Percentiles rank a stretch among this genome's conserved stretches.
These are phyloP conservation scores for Tiliacea citrago DNA, from an alignment of 2,888 invertebrate species.

Conservation along the genomic window DNA sequence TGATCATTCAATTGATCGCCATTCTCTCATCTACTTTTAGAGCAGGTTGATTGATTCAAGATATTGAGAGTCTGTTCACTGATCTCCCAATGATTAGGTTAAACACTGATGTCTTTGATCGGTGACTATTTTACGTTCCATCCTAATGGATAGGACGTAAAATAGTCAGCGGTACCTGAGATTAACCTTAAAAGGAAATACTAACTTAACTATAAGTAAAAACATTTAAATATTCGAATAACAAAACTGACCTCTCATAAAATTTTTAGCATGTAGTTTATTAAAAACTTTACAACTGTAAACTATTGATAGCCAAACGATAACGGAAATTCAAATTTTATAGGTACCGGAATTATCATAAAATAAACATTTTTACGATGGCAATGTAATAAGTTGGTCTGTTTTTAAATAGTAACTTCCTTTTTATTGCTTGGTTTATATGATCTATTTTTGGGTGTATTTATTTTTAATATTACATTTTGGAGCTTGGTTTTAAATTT, in stretches of 20 bases:
- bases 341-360: conserved; percentile 3
- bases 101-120: too few species aligned
- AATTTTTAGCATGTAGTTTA: conserved; percentile 15
- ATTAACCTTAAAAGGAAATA: not conserved
- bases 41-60: not conserved
- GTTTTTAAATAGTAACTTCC: conserved; percentile 1
- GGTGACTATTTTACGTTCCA: too few species aligned
- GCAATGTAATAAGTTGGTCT: not conserved
- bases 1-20: not conserved
- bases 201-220: not conserved
- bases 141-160: not conserved
- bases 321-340: conserved; percentile 10
- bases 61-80: too few species aligned
- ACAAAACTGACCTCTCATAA: conserved; percentile 15
- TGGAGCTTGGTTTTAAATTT: not conserved
- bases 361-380: conserved; percentile 6
- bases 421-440: not conserved
- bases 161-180: not conserved
- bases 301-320: conserved; percentile 19
- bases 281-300: conserved; percentile 30
- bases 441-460: not conserved
- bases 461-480: not conserved
- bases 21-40: not conserved
- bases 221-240: not conserved
- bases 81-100: too few species aligned